These are phyloP conservation scores for Bombus confusus DNA, from an alignment of 1,140 invertebrate species.

Conservation along the genomic window DNA sequence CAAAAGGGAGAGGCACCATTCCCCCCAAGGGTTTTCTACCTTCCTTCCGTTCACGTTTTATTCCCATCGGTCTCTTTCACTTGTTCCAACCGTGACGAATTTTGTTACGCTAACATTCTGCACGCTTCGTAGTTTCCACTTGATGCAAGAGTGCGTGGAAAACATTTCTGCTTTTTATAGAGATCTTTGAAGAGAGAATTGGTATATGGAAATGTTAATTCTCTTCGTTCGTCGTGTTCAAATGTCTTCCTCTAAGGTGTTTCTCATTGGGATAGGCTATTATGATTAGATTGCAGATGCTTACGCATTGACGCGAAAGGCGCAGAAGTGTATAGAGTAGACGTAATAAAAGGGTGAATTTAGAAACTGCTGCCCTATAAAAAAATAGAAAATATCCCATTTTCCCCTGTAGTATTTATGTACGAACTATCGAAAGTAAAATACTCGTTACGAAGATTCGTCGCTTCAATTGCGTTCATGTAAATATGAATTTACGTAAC, in stretches of 20 bases:
- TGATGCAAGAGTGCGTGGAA: too few relatives aligned
- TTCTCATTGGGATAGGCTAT: too few relatives aligned
- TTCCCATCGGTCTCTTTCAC: conserved; percentile 28
- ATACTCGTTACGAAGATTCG: too few relatives aligned
- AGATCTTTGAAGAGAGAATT: background rate
- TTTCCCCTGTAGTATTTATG: too few relatives aligned
- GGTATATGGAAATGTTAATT: background rate
- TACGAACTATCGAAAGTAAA: too few relatives aligned
- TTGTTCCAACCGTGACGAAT: conserved; percentile 39
- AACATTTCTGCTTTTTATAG: background rate
- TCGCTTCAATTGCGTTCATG: too few relatives aligned
- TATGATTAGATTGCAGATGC: background rate
- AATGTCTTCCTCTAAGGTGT: background rate
- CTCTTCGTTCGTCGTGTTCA: background rate
- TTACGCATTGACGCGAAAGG: background rate
- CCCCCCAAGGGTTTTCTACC: conserved; percentile 18
- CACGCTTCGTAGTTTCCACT: background rate
- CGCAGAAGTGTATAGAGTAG: background rate
- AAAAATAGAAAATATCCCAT: too few relatives aligned
- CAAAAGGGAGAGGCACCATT: conserved; percentile 38
- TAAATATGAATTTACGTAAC: too few relatives aligned
- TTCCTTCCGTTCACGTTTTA: conserved; percentile 20
- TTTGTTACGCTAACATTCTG: conserved; percentile 5
- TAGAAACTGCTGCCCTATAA: too few relatives aligned
- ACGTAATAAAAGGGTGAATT: background rate